These are phyloP conservation scores for Monopterus albus DNA, from an alignment of 2,113 vertebrate genomes.

Conservation along the genomic window DNA sequence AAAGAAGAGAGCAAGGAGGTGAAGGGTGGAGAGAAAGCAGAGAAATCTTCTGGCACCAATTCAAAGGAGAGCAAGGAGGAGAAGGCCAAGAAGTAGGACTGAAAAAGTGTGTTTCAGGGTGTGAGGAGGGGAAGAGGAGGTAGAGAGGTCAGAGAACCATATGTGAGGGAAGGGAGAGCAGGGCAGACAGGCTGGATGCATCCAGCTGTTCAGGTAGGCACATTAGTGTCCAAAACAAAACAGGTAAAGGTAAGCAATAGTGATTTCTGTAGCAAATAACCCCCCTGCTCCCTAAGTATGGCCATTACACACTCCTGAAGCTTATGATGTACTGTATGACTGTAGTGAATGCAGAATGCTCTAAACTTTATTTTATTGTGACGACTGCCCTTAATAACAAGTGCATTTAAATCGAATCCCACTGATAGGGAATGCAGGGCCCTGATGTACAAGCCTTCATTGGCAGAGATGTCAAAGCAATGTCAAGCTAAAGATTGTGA, in stretches of 20 bases:
- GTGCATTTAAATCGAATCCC: conserved; percentile 88
- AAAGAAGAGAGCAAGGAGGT: conserved; percentile 60
- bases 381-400: conserved; percentile 83
- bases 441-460: conserved; percentile 64
- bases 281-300: conserved; percentile 62
- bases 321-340: conserved; percentile 85
- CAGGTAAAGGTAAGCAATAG: conserved; percentile 79
- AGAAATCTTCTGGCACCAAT: conserved; percentile 87
- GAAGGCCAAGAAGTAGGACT: conserved; percentile 80
- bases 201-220: conserved; percentile 42
- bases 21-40: conserved; percentile 75
- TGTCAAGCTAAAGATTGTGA: conserved; percentile 65
- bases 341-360: conserved; percentile 85
- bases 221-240: conserved; percentile 55
- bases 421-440: conserved; percentile 42
- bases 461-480: conserved; percentile 64
- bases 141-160: conserved; percentile 71
- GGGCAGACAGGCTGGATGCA: conserved; percentile 32
- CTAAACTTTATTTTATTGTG: conserved; percentile 82
- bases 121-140: background rate
- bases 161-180: conserved; percentile 40
- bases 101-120: conserved; percentile 62
- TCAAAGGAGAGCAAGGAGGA: conserved; percentile 82
- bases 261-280: conserved; percentile 77
- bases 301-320: conserved; percentile 72